A percentile compares a stretch with the other conserved stretches of the same genome.
Evolutionary conservation across 2,113 vertebrate species (phyloP).

Genomic region (Sylvilagus bachmani): DNA sequence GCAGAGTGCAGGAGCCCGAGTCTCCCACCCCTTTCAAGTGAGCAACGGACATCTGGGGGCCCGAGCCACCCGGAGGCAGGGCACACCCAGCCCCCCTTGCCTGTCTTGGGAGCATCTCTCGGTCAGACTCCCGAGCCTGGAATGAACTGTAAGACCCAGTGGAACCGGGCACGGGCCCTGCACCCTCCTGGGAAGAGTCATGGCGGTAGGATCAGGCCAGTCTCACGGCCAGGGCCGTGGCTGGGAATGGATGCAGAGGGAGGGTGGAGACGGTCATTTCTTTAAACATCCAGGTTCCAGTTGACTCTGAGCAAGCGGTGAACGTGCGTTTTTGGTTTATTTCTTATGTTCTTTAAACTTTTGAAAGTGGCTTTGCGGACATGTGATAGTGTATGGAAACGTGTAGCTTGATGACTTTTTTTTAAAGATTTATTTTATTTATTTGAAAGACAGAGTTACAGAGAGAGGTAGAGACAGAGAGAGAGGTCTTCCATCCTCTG

Average conservation of each 20-base stretch:
- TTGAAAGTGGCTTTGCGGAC: neutral
- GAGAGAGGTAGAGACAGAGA: too few relatives aligned
- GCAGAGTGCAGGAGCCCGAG: neutral
- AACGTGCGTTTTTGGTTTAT: neutral
- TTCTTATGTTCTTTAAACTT: neutral
- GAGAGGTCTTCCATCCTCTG: too few relatives aligned
- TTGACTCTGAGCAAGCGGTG: neutral
- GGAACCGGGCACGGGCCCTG: neutral
- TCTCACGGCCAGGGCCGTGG: neutral
- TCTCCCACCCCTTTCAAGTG: too few relatives aligned
- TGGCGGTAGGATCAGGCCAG: neutral
- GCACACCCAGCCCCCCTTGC: neutral
- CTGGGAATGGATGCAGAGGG: neutral
- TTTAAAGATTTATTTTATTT: too few relatives aligned
- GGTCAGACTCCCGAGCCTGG: too few relatives aligned
- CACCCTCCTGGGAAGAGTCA: accelerated
- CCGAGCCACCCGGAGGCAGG: neutral
- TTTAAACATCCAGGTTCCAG: neutral
- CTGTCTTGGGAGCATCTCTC: neutral
- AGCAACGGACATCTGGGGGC: neutral
- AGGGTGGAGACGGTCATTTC: neutral
- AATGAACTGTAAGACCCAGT: neutral
- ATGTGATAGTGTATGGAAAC: neutral
- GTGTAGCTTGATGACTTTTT: neutral
- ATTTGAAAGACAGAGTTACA: too few relatives aligned